A percentile compares a stretch with the other conserved stretches of the same genome.
phyloP scores from a whole-genome alignment of 2,888 invertebrate genomes.

The Dynastes tityus region DNA sequence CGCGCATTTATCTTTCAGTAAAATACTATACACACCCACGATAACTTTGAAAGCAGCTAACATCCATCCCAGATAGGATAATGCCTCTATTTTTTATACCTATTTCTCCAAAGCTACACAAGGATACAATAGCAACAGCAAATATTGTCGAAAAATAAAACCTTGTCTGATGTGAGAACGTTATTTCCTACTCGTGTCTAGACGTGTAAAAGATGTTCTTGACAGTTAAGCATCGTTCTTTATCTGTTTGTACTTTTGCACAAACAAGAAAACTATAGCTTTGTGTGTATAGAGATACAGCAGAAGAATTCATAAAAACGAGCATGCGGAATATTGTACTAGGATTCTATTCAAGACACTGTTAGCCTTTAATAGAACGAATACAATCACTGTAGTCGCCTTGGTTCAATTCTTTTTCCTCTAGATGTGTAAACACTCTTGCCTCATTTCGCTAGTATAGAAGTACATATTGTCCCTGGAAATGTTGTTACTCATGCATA shows the following conservation, averaged over 20 bases:
- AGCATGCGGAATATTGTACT: not conserved
- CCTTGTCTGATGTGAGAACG: not conserved
- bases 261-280: constrained; percentile 1
- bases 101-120: not conserved
- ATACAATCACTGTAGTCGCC: not conserved
- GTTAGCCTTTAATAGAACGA: not conserved
- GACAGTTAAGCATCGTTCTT: constrained; percentile 6
- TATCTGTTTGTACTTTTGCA: not conserved
- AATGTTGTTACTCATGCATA: no score
- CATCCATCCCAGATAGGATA: not conserved
- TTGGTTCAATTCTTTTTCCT: no score
- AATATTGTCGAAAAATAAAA: constrained; percentile 7
- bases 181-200: constrained; percentile 5
- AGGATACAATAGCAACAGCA: not conserved
- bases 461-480: no score
- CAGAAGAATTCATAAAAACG: not conserved
- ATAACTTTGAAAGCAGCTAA: not conserved
- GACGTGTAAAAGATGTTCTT: constrained; percentile 6
- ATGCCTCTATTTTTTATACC: not conserved
- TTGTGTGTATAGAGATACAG: not conserved
- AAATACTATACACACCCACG: not conserved
- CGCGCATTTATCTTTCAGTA: no score
- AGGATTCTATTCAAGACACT: not conserved
- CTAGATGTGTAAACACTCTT: no score
- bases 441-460: no score